Percentiles rank a stretch among this genome's conserved stretches.
Evolutionary conservation across 2,797 vertebrate genomes (phyloP).

Genomic region (Spea hammondii): DNA sequence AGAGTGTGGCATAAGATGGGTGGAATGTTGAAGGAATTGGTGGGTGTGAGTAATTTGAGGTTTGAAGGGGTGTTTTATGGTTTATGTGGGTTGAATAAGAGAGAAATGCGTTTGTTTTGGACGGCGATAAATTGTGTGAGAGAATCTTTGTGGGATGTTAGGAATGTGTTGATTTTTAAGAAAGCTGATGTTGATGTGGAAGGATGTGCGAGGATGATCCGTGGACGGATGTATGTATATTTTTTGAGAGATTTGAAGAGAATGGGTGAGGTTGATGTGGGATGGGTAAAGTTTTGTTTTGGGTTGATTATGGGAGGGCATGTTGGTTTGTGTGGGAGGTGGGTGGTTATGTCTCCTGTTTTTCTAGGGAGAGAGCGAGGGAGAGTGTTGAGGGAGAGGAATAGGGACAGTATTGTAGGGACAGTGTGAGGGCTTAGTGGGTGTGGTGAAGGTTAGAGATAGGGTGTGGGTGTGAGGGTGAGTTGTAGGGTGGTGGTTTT

Average conservation of each 20-base stretch:
- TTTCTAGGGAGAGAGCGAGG: too few relatives aligned
- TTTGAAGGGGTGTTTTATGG: not conserved
- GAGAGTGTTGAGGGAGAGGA: too few relatives aligned
- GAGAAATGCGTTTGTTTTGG: not conserved
- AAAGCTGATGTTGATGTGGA: not conserved
- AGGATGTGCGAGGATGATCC: too few relatives aligned
- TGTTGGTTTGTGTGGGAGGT: too few relatives aligned
- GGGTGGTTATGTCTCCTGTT: too few relatives aligned
- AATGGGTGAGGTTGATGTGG: not conserved
- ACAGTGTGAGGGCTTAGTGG: too few relatives aligned
- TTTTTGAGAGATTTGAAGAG: not conserved
- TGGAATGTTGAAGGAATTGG: not conserved
- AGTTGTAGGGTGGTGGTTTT: too few relatives aligned
- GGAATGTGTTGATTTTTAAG: not conserved
- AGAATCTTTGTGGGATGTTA: not conserved
- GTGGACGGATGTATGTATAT: not conserved
- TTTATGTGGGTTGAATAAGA: not conserved
- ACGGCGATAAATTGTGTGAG: not conserved
- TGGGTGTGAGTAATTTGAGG: not conserved
- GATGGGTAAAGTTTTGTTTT: too few relatives aligned
- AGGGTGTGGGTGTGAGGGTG: too few relatives aligned
- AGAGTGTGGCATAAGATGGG: not conserved
- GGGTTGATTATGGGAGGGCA: too few relatives aligned
- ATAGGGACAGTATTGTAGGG: too few relatives aligned
- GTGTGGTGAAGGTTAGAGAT: too few relatives aligned